Evolutionary conservation across 1,140 invertebrate species (phyloP), one percentile per base, ranked within the genome.

Genomic region (Oncopeltus fasciatus): DNA sequence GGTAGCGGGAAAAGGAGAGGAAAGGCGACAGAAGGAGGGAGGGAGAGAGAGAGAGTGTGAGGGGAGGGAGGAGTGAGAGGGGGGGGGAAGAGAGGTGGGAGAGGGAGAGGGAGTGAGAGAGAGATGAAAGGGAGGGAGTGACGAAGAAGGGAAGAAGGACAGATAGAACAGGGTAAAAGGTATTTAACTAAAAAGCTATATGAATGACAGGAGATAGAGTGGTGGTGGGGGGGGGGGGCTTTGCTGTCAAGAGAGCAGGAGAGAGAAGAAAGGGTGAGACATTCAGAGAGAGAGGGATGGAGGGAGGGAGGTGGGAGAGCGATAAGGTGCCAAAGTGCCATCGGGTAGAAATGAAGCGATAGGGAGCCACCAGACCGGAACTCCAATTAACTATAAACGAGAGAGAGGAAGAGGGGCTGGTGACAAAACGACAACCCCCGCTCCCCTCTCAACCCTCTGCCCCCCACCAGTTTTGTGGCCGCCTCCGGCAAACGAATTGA

Each of bases 401-500:
- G 11, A 9, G 12, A 4, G 21, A 14, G 18, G 21, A 11, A 29
- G 31, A n/a, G n/a, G n/a, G n/a, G n/a, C n/a, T 38, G 14, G 31
- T 38, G 56, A 57, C 24, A 58, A 58, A 58, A 58, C 57, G 57
- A 29, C 56, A n/a, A 9, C 47, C 47, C 16, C 51, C 51, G 16
- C 49, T 18, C 51, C 24, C 53, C 14, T 27, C 56, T 12, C 16
- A 20, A 33, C n/a, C 56, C 56, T 4, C 27, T 29, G 5, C 14
- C 51, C 51, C 51, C 24, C 31, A 16, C 56, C 58, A 24, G 57
- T 47, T 47, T 60, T 60, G 38, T 16, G 59, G 44, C 21, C 38
- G n/a, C n/a, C n/a, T n/a, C n/a, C n/a, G 44, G 21, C 59, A 60
- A 60, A 60, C 18, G 58, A 60, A 60, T 60, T 60, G 59, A 60